These are phyloP conservation scores for Lycaon pictus DNA, from an alignment of 2,113 vertebrate genomes.

Conservation along the genomic window DNA sequence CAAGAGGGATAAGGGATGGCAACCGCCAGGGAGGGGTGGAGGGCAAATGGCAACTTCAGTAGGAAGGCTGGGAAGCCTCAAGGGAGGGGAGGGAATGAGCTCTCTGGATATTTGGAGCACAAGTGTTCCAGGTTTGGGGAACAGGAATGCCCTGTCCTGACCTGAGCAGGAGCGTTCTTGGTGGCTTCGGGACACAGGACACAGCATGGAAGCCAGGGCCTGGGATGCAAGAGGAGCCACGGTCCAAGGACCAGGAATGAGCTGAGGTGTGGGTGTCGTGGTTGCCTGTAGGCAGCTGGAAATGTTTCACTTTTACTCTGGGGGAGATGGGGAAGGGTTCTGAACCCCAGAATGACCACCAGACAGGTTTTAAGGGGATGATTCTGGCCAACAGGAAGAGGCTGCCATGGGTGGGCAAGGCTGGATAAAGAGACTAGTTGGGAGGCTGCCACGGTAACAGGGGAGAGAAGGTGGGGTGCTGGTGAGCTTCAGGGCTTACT, in stretches of 20 bases:
- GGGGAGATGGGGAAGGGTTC: background rate
- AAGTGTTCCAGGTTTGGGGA: background rate
- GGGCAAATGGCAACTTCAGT: background rate
- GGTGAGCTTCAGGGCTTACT: background rate
- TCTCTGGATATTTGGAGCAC: background rate
- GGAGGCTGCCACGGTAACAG: background rate
- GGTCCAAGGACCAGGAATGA: background rate
- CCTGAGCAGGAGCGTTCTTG: background rate
- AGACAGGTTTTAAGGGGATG: background rate
- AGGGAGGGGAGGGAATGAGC: background rate
- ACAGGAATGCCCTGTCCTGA: background rate
- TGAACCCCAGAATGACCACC: background rate
- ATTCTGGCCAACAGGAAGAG: background rate
- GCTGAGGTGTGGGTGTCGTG: background rate
- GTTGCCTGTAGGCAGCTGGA: background rate
- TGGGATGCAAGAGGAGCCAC: background rate
- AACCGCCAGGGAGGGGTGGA: background rate
- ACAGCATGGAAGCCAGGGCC: background rate
- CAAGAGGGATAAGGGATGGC: background rate
- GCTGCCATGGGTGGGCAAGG: background rate
- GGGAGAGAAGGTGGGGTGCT: background rate
- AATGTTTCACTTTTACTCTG: background rate
- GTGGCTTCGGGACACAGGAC: conserved; percentile 18
- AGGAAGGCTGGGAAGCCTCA: background rate
- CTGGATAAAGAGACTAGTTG: background rate